phyloP scores from a whole-genome alignment of 2,797 vertebrate genomes.

The Platyrinchus mystaceus region DNA sequence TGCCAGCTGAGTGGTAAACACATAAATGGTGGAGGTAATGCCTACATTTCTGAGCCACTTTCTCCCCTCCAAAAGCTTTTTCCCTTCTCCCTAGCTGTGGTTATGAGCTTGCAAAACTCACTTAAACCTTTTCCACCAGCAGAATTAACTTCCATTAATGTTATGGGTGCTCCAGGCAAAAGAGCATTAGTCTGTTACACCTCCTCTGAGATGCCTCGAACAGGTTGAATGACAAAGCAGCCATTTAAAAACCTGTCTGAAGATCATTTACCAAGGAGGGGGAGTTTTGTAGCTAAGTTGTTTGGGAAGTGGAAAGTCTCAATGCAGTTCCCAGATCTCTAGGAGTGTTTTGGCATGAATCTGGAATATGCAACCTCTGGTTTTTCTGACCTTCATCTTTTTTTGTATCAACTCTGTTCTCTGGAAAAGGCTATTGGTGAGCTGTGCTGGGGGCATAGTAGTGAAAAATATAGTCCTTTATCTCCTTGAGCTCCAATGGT shows the following conservation, averaged over 20 bases:
- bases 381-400: neutral
- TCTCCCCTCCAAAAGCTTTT: slow-evolving; percentile 23
- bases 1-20: slow-evolving; percentile 49
- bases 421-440: neutral
- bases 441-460: neutral
- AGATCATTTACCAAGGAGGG: slow-evolving; percentile 11
- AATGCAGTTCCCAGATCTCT: neutral
- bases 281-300: neutral
- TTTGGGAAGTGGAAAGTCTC: neutral
- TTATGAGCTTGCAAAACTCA: slow-evolving; percentile 25
- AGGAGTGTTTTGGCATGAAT: neutral
- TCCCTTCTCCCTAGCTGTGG: slow-evolving; percentile 29
- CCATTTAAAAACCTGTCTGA: slow-evolving; percentile 26
- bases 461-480: neutral
- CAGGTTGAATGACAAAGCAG: slow-evolving; percentile 45
- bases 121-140: slow-evolving; percentile 32
- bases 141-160: slow-evolving; percentile 58
- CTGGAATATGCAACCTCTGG: neutral
- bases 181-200: slow-evolving; percentile 32
- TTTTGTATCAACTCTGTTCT: neutral
- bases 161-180: slow-evolving; percentile 34
- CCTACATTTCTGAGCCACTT: neutral
- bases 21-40: slow-evolving; percentile 38
- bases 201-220: slow-evolving; percentile 34
- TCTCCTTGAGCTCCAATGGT: neutral